Evolutionary conservation across 2,888 invertebrate species (phyloP), one percentile per base, ranked within the genome.

Genomic region (Ischnus inquisitorius): DNA sequence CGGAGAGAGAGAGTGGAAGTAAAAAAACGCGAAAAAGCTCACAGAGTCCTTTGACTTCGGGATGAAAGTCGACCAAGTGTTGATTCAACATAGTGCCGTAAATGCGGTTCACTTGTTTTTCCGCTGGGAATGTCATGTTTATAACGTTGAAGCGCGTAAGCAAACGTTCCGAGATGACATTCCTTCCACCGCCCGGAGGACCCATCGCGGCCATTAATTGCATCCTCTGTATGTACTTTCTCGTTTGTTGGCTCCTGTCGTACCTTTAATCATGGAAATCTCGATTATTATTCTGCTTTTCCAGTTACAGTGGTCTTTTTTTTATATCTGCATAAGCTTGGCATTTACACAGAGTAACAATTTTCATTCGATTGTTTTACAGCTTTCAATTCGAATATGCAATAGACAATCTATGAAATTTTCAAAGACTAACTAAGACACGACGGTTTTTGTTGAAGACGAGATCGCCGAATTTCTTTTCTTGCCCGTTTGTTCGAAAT

Each of bases 161-260:
- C 69, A 98, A 95, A 0, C 98, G 95, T 64, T 96, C 94, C 0
- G 97, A 97, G 79, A 98, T 96, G 19, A 96, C 95, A 85, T 97
- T 97, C 16, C 98, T 95, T 1, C 98, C 97, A 1, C 98, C 98
- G 1, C 98, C 98, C 0, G 98, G 97, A 0, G 97, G 97, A 0
- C 98, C 98, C 95, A 98, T 98, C 0, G 97, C 96, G 2, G 95
- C 96, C 91, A 97, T 95, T 64, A 98, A 93, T 83, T 97, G 95
- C 95, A 98, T 97, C 92, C 96, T 97, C 96, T 97, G 91, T 3
- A 98, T 95, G 88, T 96, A 96, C 92, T 96, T 97, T 89, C 96
- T 94, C 91, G 95, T 95, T 94, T 98, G 98, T 91, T 97, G 98
- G 83, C 94, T 94, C 1, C 98, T 94, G 92, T 98, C 97, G 92